Evolutionary conservation across 2,888 invertebrate genomes (phyloP).

Genomic region (Lumbricus terrestris): DNA sequence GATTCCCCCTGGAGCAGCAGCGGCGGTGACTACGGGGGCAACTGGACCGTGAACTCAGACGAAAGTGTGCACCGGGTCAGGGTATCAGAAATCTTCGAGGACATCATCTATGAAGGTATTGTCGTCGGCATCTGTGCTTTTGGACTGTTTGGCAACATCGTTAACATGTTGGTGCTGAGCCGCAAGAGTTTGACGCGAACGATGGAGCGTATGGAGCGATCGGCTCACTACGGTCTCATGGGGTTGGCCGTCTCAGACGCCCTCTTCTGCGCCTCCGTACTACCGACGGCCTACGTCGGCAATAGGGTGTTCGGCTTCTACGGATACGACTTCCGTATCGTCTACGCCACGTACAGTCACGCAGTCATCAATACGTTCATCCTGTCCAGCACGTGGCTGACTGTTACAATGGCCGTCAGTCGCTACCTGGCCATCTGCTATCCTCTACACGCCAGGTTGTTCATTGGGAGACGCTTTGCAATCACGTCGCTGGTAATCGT

Average conservation of each 20-base stretch:
- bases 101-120: not conserved
- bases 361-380: slow-evolving; percentile 22
- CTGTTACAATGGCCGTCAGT: slow-evolving; percentile 25
- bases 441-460: slow-evolving; percentile 10
- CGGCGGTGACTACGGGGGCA: no score
- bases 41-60: no score
- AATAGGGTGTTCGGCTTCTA: not conserved
- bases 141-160: slow-evolving; percentile 16
- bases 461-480: slow-evolving; percentile 8
- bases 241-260: slow-evolving; percentile 34
- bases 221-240: slow-evolving; percentile 35
- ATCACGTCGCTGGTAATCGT: not conserved
- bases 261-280: slow-evolving; percentile 27
- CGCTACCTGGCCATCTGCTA: slow-evolving; percentile 24
- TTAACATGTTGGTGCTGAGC: slow-evolving; percentile 17
- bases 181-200: slow-evolving; percentile 5
- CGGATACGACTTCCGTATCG: not conserved
- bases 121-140: slow-evolving; percentile 19
- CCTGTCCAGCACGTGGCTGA: slow-evolving; percentile 28
- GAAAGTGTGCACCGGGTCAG: not conserved
- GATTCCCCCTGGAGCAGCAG: no score
- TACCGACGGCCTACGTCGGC: slow-evolving; percentile 12
- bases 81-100: not conserved
- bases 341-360: slow-evolving; percentile 14
- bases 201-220: slow-evolving; percentile 29